Conservation (phyloP, 1,140 invertebrate genomes). For the Drosophila pectinifera region DNA sequence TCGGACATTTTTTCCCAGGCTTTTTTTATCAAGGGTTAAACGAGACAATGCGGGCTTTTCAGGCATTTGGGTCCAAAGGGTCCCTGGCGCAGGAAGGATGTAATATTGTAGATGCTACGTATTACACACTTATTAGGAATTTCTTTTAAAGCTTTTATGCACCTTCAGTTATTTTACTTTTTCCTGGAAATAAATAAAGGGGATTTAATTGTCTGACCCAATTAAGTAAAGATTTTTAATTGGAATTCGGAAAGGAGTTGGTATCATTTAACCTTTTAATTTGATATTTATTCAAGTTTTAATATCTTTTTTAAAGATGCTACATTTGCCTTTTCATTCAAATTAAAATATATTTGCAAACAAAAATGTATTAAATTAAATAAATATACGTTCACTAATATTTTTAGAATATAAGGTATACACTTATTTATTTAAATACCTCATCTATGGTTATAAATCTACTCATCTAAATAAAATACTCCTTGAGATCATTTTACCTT, state of each 20-base stretch:
- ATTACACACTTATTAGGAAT: constrained; percentile 2
- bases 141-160: background rate
- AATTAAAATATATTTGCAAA: no score
- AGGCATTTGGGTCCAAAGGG: constrained; percentile 34
- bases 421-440: no score
- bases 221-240: background rate
- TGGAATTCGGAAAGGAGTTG: background rate
- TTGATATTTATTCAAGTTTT: no score
- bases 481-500: no score
- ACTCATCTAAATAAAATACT: no score
- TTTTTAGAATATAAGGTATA: no score
- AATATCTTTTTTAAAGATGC: no score
- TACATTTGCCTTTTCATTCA: no score
- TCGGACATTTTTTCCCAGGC: constrained; percentile 12
- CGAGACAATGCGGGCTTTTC: constrained; percentile 40
- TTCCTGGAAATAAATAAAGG: background rate
- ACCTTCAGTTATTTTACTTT: constrained; percentile 1
- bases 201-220: background rate
- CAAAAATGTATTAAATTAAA: no score
- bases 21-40: constrained; percentile 14
- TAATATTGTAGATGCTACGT: constrained; percentile 11
- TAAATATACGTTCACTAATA: no score
- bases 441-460: no score
- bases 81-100: constrained; percentile 21
- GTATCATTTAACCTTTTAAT: no score